Evolutionary conservation across 2,888 invertebrate species (phyloP).

Genomic region (Pachydiplax longipennis): DNA sequence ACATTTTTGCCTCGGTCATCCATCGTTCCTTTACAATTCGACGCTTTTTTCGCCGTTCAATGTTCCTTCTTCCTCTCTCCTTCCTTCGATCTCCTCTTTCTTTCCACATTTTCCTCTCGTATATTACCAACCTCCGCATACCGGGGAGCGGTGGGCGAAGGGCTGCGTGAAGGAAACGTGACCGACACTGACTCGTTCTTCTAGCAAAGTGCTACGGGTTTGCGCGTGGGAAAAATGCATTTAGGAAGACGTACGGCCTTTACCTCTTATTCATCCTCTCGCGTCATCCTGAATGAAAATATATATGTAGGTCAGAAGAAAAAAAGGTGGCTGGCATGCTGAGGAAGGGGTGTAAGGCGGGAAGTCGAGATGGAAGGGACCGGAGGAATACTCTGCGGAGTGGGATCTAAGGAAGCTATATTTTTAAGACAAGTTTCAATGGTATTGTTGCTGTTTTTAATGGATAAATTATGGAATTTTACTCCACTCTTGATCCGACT

Average conservation of each 20-base stretch:
- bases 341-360: neutral
- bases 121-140: neutral
- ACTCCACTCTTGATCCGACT: too few species aligned
- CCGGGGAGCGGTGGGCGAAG: neutral
- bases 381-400: neutral
- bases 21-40: too few species aligned
- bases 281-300: neutral
- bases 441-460: too few species aligned
- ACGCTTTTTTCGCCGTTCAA: too few species aligned
- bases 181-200: neutral
- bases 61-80: neutral
- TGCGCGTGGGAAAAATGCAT: neutral
- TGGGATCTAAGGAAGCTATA: too few species aligned
- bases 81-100: neutral
- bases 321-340: neutral
- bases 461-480: too few species aligned
- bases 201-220: neutral
- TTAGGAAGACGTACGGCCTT: neutral
- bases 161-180: neutral
- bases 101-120: too few species aligned
- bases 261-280: neutral
- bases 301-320: too few species aligned
- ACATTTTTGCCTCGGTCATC: too few species aligned
- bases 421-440: too few species aligned
- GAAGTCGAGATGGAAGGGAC: neutral